phyloP scores from a whole-genome alignment of 64 coral and sea anemone species.

The Porites lutea region DNA sequence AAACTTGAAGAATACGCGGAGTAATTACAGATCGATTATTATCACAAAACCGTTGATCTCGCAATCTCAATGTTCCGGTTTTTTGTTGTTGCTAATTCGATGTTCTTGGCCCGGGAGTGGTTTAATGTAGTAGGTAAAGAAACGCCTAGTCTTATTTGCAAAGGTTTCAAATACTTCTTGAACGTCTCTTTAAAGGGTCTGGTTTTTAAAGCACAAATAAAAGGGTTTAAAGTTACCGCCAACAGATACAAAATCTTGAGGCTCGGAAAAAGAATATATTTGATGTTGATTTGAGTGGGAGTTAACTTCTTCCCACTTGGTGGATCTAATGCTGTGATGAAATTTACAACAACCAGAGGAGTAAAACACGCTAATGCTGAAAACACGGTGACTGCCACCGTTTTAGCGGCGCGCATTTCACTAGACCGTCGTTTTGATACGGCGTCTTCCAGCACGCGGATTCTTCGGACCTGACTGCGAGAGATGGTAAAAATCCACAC shows the following conservation, averaged over 20 bases:
- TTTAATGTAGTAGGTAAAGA: neutral
- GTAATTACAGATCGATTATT: too few species aligned
- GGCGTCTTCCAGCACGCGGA: slow-evolving; percentile 8
- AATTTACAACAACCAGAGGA: neutral
- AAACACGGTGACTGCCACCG: slow-evolving; percentile 3
- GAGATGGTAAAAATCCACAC: slow-evolving; percentile 34
- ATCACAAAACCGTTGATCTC: neutral
- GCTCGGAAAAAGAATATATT: slow-evolving; percentile 24
- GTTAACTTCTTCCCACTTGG: neutral
- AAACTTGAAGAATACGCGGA: too few species aligned
- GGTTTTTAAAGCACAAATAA: slow-evolving; percentile 48
- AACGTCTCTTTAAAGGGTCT: slow-evolving; percentile 22
- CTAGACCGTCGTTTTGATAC: neutral
- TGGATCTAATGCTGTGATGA: slow-evolving; percentile 7
- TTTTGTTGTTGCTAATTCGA: neutral
- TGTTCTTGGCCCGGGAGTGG: neutral
- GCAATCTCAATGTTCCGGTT: neutral
- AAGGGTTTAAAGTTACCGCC: slow-evolving; percentile 21
- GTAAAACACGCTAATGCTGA: slow-evolving; percentile 28
- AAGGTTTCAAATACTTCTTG: neutral
- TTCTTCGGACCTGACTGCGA: neutral
- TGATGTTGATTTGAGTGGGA: neutral
- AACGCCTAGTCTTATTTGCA: neutral
- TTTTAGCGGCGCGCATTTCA: slow-evolving; percentile 53
- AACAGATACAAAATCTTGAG: slow-evolving; percentile 28